These are phyloP conservation scores for Stomorhina lunata DNA, from an alignment of 2,888 invertebrate genomes.

Conservation along the genomic window DNA sequence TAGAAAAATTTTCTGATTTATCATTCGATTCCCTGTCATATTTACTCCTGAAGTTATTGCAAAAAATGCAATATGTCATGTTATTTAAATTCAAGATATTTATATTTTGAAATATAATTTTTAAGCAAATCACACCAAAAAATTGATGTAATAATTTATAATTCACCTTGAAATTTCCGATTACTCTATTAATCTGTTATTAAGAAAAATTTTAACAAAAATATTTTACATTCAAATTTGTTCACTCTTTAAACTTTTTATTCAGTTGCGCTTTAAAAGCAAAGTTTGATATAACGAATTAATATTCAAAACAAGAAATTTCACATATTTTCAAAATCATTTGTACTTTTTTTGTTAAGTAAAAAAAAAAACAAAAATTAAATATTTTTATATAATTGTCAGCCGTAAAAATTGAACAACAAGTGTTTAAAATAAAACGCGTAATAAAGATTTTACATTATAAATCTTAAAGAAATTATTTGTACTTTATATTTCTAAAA, in stretches of 20 bases:
- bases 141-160: conserved; percentile 15
- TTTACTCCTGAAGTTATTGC: no score
- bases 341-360: not conserved
- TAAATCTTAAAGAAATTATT: not conserved
- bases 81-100: no score
- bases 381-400: conserved; percentile 16
- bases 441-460: conserved; percentile 30
- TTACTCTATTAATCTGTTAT: conserved; percentile 52
- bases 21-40: not conserved
- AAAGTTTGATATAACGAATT: conserved; percentile 43
- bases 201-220: conserved; percentile 7
- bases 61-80: no score
- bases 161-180: conserved; percentile 56
- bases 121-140: not conserved
- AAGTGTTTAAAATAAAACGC: no score
- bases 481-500: conserved; percentile 17
- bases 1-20: no score
- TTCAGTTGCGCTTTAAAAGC: not conserved
- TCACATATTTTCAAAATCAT: conserved; percentile 27
- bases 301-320: conserved; percentile 54
- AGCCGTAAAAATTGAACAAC: conserved; percentile 35
- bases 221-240: conserved; percentile 2
- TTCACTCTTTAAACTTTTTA: not conserved
- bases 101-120: no score
- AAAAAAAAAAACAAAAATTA: not conserved